These are phyloP conservation scores for Pygmarrhopalites habei DNA, from an alignment of 1,140 invertebrate species.

Conservation along the genomic window DNA sequence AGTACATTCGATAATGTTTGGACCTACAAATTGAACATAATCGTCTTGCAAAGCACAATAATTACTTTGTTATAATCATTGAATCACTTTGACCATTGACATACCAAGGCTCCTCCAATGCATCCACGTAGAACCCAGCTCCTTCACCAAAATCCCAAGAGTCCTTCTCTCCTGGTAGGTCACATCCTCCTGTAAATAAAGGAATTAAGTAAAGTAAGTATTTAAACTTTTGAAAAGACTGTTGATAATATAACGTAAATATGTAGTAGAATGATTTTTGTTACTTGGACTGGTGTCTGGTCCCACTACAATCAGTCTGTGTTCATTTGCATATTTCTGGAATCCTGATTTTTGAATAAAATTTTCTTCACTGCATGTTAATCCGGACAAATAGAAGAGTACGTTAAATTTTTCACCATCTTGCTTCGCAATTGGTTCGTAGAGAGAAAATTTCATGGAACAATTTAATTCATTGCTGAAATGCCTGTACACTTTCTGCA, in stretches of 20 bases:
- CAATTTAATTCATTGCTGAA: slow-evolving; percentile 67
- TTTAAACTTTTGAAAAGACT: no score
- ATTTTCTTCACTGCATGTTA: slow-evolving; percentile 75
- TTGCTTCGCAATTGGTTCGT: slow-evolving; percentile 53
- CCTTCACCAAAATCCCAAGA: slow-evolving; percentile 89
- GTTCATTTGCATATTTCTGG: slow-evolving; percentile 75
- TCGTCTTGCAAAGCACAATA: no score
- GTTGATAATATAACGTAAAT: no score
- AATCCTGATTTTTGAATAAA: slow-evolving; percentile 92
- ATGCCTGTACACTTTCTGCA: slow-evolving; percentile 64
- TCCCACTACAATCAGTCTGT: slow-evolving; percentile 71
- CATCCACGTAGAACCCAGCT: slow-evolving; percentile 95
- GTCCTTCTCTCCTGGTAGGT: slow-evolving; percentile 83
- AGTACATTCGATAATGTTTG: slow-evolving; percentile 94
- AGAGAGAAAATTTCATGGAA: slow-evolving; percentile 88
- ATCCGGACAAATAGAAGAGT: slow-evolving; percentile 87
- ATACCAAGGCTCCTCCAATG: slow-evolving; percentile 82
- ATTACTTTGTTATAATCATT: no score
- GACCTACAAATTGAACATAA: no score
- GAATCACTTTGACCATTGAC: no score
- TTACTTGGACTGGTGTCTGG: slow-evolving; percentile 38
- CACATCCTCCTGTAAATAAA: slow-evolving; percentile 61
- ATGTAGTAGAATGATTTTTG: no score
- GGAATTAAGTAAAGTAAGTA: no score
- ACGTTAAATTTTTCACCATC: slow-evolving; percentile 64